Percentiles rank a stretch among this genome's conserved stretches.
These are phyloP conservation scores for Trichonephila clavata DNA, from an alignment of 1,140 invertebrate genomes.

Conservation along the genomic window DNA sequence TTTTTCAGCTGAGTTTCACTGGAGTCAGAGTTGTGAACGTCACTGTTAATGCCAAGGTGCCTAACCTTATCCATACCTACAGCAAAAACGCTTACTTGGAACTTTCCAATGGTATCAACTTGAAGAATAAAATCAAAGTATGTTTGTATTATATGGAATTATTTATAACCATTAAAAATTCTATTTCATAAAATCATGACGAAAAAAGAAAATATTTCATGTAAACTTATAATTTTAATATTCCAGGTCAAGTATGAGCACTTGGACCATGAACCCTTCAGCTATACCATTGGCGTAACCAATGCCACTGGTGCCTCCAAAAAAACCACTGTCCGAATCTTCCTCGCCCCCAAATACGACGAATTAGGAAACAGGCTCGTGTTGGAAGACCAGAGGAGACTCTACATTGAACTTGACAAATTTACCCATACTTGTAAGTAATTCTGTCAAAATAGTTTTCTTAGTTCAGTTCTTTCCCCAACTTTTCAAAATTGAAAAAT, in stretches of 20 bases:
- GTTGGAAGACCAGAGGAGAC: slow-evolving; percentile 78
- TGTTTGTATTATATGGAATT: not conserved
- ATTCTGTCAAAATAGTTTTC: not conserved
- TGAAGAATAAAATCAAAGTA: slow-evolving; percentile 63
- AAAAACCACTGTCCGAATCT: slow-evolving; percentile 68
- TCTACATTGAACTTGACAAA: slow-evolving; percentile 72
- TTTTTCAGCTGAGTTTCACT: slow-evolving; percentile 40
- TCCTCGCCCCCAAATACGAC: slow-evolving; percentile 70
- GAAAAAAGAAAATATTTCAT: not conserved
- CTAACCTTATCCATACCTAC: slow-evolving; percentile 64
- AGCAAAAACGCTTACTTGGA: slow-evolving; percentile 61
- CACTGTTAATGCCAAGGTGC: slow-evolving; percentile 61
- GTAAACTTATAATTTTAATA: not conserved
- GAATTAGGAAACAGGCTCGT: slow-evolving; percentile 67
- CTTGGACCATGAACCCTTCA: slow-evolving; percentile 71
- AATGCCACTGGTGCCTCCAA: slow-evolving; percentile 83
- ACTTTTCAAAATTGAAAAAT: too few species aligned
- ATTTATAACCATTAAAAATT: not conserved
- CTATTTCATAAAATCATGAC: too few species aligned
- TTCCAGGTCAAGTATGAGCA: slow-evolving; percentile 78
- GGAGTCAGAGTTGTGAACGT: slow-evolving; percentile 47
- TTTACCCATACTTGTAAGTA: slow-evolving; percentile 63
- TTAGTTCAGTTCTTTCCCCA: too few species aligned
- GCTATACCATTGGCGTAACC: slow-evolving; percentile 77
- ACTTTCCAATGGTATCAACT: slow-evolving; percentile 68